These are phyloP conservation scores for Chelidonichthys spinosus DNA, from an alignment of 2,797 vertebrate species.

Conservation along the genomic window DNA sequence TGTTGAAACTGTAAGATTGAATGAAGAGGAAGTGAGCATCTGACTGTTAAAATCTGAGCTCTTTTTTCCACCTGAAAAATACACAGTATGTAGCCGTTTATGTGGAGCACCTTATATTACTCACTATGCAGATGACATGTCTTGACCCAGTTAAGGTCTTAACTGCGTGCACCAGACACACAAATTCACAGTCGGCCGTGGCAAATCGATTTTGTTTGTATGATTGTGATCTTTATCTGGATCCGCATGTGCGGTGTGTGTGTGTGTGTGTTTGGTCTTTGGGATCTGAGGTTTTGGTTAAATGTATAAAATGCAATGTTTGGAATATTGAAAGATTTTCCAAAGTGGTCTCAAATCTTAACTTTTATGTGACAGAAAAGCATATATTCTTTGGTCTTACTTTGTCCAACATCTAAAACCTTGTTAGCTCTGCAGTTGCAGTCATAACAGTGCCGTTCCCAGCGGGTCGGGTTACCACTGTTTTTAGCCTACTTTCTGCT, in stretches of 20 bases:
- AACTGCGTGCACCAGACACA: constrained; percentile 6
- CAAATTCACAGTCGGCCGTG: constrained; percentile 2
- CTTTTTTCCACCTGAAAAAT: neutral
- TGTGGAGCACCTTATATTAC: neutral
- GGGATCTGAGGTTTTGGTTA: constrained; percentile 5
- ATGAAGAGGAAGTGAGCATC: constrained; percentile 17
- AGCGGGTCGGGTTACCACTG: constrained; percentile 47
- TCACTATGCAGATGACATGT: constrained; percentile 12
- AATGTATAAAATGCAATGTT: constrained; percentile 3
- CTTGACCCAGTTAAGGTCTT: constrained; percentile 37
- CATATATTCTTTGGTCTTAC: neutral
- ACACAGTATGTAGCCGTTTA: neutral
- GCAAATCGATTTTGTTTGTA: constrained; percentile 21
- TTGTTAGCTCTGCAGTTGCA: constrained; percentile 17
- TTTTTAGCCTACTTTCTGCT: constrained; percentile 31
- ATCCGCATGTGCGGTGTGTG: constrained; percentile 19
- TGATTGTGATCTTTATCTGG: constrained; percentile 25
- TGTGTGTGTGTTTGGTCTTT: constrained; percentile 10
- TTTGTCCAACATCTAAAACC: constrained; percentile 25
- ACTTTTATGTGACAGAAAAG: constrained; percentile 6
- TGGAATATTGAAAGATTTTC: neutral
- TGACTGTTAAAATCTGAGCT: constrained; percentile 3
- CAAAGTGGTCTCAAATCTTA: constrained; percentile 25
- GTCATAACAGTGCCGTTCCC: constrained; percentile 52
- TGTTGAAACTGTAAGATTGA: constrained; percentile 1